Evolutionary conservation across 2,113 vertebrate genomes (phyloP).

Genomic region (rat (Rattus norvegicus)): GRCr8 NC_086025.1:52321501-52322000

Average conservation of each 20-base stretch:
- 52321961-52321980: neutral
- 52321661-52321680: neutral
- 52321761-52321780: neutral
- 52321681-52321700: neutral
- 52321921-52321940: neutral
- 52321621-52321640: neutral
- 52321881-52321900: neutral
- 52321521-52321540: neutral
- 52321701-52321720: neutral
- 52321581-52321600: neutral
- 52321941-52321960: neutral
- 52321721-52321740: neutral
- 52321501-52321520: neutral
- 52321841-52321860: neutral
- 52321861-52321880: neutral
- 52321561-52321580: neutral
- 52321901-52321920: no score
- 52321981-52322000: neutral
- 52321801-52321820: neutral
- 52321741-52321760: neutral
- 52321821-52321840: neutral
- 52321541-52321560: neutral
- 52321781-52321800: neutral
- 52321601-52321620: neutral
- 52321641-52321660: neutral